Percentiles rank a stretch among this genome's conserved stretches.
Conservation (phyloP, 2,113 vertebrate genomes). For the Zosterops hypoxanthus region DNA sequence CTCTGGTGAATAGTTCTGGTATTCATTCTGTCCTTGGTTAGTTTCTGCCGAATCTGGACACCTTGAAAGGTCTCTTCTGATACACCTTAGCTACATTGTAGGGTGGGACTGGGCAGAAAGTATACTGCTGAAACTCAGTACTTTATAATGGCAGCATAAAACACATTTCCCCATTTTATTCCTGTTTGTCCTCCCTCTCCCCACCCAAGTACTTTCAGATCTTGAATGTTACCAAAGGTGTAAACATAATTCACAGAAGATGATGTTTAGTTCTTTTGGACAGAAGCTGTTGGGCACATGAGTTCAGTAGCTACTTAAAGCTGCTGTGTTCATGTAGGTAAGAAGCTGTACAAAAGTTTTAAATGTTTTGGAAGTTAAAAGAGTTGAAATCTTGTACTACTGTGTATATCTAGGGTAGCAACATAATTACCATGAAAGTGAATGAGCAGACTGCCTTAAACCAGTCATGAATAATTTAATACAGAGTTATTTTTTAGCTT, state of each 20-base stretch:
- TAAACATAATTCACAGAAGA: not conserved
- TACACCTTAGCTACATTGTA: accelerated
- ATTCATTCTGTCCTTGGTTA: not conserved
- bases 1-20: not conserved
- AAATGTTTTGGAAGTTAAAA: not conserved
- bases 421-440: not conserved
- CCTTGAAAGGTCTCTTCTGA: not conserved
- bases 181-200: not conserved
- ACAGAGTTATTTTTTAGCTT: not conserved
- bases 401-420: not conserved
- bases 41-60: not conserved
- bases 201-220: not conserved
- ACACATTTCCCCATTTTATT: not conserved
- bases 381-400: not conserved
- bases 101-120: not conserved
- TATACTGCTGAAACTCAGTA: not conserved
- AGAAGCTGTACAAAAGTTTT: not conserved
- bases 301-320: not conserved
- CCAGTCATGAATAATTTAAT: not conserved
- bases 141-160: not conserved
- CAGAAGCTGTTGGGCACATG: not conserved
- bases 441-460: not conserved
- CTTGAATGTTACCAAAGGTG: not conserved
- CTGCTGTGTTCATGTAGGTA: not conserved
- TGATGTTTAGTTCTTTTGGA: not conserved